Evolutionary conservation across 2,797 vertebrate species (phyloP), one percentile per base, ranked within the genome.

Genomic region (Macrochelys suwanniensis): DNA sequence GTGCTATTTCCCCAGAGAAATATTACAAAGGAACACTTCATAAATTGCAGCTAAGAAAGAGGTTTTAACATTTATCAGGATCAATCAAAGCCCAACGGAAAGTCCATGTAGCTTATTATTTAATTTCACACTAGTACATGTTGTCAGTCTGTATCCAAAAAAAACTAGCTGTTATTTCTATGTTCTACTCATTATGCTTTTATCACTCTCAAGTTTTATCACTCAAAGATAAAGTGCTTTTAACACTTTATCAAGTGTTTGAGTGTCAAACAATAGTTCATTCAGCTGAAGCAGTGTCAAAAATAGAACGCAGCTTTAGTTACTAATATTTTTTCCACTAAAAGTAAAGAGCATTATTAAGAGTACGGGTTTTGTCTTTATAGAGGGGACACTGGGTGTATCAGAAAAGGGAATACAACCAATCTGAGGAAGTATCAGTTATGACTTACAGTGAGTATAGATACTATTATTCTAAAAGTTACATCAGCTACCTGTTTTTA

Each of bases 401-500:
- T 61, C 17, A 15, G 11, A 47, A 13, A 82, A 78, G 56, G 17
- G 23, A 83, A 5, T 17, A 33, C 31, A 26, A 53, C 2, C 33
- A 25, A 80, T 42, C n/a, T 80, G 50, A 81, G 23, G 37, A 33
- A 54, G 23, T 12, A 68, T 7, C 11, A 49, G 17, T 26, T 1
- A 19, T 49, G 84, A 26, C 0, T 7, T 28, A 50, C 15, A 89
- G 6, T 4, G 56, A 47, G 33, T 31, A 4, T 0, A 1, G 17
- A 33, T 28, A 0, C 0, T 0, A 1, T 45, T 11, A 15, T 13
- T 84, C 45, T 23, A 10, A 11, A 56, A 86, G 4, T 37, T 78
- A 11, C 8, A 1, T 1, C 11, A 26, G 61, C 19, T 1, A 7
- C 15, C 59, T 85, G 37, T 10, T 2, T 8, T 2, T 50, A n/a